Evolutionary conservation across 2,797 vertebrate species (phyloP), one percentile per base, ranked within the genome.

Genomic region (Zalophus californianus): DNA sequence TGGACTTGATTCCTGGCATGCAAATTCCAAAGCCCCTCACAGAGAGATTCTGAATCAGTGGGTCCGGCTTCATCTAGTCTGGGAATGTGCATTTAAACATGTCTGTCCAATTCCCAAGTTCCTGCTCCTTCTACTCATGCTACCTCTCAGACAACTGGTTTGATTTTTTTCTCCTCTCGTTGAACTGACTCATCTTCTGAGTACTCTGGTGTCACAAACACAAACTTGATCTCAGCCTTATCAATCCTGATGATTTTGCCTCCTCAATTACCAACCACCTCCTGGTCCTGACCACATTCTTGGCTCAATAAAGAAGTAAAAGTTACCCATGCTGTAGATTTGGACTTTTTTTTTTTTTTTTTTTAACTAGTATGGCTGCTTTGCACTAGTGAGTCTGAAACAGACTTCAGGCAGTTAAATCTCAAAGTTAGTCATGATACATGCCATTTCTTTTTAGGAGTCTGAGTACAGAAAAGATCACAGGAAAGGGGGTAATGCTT

Each of bases 371-470:
- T 21, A 21, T 23, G 41, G 29, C 1, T 84, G 90, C 52, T 96
- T 50, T 88, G 29, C 10, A 48, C 66, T 82, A 38, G 2, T 32
- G 60, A 85, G 54, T 73, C 5, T 86, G 48, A 89, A 56, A 80
- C 83, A 41, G 54, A 93, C 50, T 68, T 94, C 60, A 78, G 73
- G 25, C 50, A 95, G 54, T 77, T 83, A 85, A 72, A 90, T 83
- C 29, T 52, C 60, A 91, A 60, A 84, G 48, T 16, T n/a, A 85
- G 25, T 86, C 62, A 41, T 23, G 80, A 68, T 23, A 5, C 44
- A 9, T n/a, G 62, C 11, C 38, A 11, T 93, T 90, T 91, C 73
- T 86, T 89, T 86, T 93, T 73, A 78, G 54, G 54, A 96, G 27
- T 86, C 7, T 12, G 54, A 91, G 91, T 25, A 41, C 54, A 78